A percentile compares a stretch with the other conserved stretches of the same genome.
Evolutionary conservation across 2,113 vertebrate species (phyloP).

Genomic region (Hiodon tergisus): DNA sequence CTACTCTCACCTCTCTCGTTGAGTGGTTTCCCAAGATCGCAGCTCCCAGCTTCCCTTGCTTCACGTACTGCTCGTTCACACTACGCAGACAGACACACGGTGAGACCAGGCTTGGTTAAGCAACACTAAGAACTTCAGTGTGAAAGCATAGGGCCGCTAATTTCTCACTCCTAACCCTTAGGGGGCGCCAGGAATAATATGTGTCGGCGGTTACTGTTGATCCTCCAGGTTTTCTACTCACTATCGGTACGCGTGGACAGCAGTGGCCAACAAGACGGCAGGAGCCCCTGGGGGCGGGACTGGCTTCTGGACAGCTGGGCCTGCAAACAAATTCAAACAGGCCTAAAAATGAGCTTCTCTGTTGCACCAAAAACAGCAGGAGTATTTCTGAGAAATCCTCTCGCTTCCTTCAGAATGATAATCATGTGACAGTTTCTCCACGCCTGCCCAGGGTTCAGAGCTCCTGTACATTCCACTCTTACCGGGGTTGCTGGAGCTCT

Average conservation of each 20-base stretch:
- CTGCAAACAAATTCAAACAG: constrained; percentile 32
- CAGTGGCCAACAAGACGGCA: constrained; percentile 71
- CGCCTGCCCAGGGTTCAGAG: too few species aligned
- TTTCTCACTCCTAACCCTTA: neutral
- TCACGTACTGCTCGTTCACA: constrained; percentile 82
- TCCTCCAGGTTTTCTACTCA: constrained; percentile 56
- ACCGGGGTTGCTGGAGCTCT: constrained; percentile 67
- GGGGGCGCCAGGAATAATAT: neutral
- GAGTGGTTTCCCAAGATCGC: constrained; percentile 82
- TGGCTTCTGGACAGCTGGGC: constrained; percentile 56
- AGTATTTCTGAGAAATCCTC: too few species aligned
- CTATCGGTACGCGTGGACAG: constrained; percentile 82
- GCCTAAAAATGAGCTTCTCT: neutral
- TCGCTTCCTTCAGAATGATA: too few species aligned
- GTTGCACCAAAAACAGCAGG: neutral
- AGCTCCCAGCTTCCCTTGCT: constrained; percentile 92
- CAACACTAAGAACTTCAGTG: neutral
- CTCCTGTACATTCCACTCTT: constrained; percentile 7
- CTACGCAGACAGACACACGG: constrained; percentile 54
- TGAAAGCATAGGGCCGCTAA: neutral
- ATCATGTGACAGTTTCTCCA: neutral
- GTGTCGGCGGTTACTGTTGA: neutral
- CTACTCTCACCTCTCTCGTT: constrained; percentile 72
- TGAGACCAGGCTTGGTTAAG: constrained; percentile 27
- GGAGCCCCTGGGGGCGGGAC: constrained; percentile 48